Evolutionary conservation across 1,140 invertebrate genomes (phyloP).

Genomic region (Bradynema listronoti): DNA sequence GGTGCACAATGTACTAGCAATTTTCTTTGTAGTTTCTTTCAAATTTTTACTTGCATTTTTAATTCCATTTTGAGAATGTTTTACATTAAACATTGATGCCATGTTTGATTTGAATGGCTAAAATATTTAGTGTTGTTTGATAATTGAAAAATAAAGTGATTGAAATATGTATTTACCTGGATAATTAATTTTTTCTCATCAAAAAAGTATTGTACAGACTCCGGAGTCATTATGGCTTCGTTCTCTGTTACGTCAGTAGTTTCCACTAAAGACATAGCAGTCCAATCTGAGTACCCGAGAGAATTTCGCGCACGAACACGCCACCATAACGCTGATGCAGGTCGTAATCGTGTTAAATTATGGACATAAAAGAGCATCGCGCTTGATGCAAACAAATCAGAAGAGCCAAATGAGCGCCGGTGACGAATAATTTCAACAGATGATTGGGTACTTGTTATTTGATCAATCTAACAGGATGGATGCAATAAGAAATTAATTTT

Average conservation of each 20-base stretch:
- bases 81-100: conserved; percentile 2
- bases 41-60: background rate
- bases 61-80: conserved; percentile 1
- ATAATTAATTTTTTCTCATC: conserved; percentile 35
- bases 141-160: background rate
- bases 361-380: conserved; percentile 11
- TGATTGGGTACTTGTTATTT: background rate
- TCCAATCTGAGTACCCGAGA: conserved; percentile 38
- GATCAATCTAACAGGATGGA: background rate
- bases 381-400: background rate
- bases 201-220: conserved; percentile 18
- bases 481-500: background rate
- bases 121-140: too few species aligned
- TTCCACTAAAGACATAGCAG: conserved; percentile 21
- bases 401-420: background rate
- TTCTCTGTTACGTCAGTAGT: conserved; percentile 35
- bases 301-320: conserved; percentile 26
- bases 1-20: background rate
- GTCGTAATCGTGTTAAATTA: conserved; percentile 30
- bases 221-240: conserved; percentile 19
- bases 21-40: background rate
- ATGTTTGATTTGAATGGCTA: conserved; percentile 9
- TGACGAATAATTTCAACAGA: background rate
- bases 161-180: conserved; percentile 17
- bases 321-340: conserved; percentile 24